Base-by-base conservation (phyloP, 2,797 vertebrate species). In the Otus scops region DNA sequence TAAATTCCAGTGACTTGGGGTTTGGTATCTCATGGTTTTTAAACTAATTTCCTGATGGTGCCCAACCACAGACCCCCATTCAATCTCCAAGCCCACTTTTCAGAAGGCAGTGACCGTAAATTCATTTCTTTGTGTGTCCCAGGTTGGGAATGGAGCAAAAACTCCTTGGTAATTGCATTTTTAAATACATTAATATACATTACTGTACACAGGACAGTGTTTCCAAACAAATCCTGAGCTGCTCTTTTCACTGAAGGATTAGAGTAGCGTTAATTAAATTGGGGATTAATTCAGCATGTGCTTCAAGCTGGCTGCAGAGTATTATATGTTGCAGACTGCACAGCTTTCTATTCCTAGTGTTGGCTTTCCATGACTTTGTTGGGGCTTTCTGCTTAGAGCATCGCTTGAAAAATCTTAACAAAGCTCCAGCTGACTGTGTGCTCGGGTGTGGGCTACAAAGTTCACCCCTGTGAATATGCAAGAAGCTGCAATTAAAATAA, bases 241-340 rank as follows among this genome's bases (percentile, higher is more conserved):
- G 86, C 56, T 95, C 93, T 92, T 95, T 94, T 77, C 64, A n/a
- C 34, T 14, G 75, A 45, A 71, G 83, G 93, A 93, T 94, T 90
- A 87, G 38, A 53, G 81, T 3, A 68, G 67, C 11, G 28, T 85
- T 90, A 92, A 93, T 92, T 85, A 88, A 95, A 93, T 19, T 38
- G 17, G 8, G 89, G 92, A 94, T 96, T 88, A 95, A 88, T 74
- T 50, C 75, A 79, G 78, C 51, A 19, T 27, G 75, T 80, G 87
- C 91, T 70, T 23, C 67, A 18, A 65, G 68, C 51, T 43, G 92
- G 50, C 77, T 93, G 80, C 70, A 39, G 73, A 71, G 83, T 4
- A 30, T 45, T 81, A 2, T 1, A 23, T 2, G 47, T 3, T 32
- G 73, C 67, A 53, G 36, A 32, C 7, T 71, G 81, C 47, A 79